Conservation (phyloP, 2,888 invertebrate species). For the Xestia c-nigrum region DNA sequence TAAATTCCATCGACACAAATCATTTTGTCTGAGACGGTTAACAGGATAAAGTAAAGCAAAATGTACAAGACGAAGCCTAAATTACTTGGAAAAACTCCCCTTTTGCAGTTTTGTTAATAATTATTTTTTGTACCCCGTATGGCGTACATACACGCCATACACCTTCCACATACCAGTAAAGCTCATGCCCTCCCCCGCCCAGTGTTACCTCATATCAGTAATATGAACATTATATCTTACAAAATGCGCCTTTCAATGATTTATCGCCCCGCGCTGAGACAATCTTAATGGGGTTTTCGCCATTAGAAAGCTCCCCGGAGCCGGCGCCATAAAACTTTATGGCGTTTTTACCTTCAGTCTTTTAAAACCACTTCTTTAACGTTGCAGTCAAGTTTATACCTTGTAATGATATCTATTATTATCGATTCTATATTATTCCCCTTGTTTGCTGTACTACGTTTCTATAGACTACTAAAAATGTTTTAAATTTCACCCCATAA, state of each 20-base stretch:
- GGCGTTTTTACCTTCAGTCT: constrained; percentile 51
- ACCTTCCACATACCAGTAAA: neutral
- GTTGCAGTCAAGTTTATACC: constrained; percentile 12
- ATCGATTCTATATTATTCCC: constrained; percentile 1
- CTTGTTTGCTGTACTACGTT: neutral
- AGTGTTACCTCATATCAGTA: constrained; percentile 25
- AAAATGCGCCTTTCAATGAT: constrained; percentile 50
- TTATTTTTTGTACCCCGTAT: too few species aligned
- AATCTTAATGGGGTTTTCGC: constrained; percentile 62
- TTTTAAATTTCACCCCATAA: neutral
- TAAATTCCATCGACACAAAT: too few species aligned
- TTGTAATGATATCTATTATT: constrained; percentile 11
- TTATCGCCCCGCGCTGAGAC: constrained; percentile 49
- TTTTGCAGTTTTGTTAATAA: neutral
- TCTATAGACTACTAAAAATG: neutral
- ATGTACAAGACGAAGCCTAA: neutral
- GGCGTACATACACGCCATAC: too few species aligned
- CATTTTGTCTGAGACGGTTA: neutral
- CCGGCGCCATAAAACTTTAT: constrained; percentile 57
- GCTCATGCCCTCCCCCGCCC: neutral
- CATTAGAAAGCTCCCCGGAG: constrained; percentile 60
- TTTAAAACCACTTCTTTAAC: constrained; percentile 50
- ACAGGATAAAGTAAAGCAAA: neutral
- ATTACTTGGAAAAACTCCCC: too few species aligned
- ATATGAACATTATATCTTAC: constrained; percentile 37